These are phyloP conservation scores for Coleophora deauratella DNA, from an alignment of 2,888 invertebrate species.

Conservation along the genomic window DNA sequence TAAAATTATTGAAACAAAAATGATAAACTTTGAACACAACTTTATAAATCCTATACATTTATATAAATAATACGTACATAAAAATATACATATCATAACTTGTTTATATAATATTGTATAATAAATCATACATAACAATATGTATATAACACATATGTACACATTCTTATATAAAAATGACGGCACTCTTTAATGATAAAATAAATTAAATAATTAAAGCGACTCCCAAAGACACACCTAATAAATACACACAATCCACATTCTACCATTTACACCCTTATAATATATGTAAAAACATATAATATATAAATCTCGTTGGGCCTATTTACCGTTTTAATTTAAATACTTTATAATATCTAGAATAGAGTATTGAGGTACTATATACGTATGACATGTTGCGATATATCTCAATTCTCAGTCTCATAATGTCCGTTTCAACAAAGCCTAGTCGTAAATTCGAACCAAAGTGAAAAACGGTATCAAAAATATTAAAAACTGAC, in stretches of 20 bases:
- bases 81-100: slow-evolving; percentile 1
- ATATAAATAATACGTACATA: slow-evolving; percentile 14
- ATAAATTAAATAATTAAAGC: slow-evolving; percentile 48
- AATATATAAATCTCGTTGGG: slow-evolving; percentile 6
- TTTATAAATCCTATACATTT: slow-evolving; percentile 21
- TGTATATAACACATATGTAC: slow-evolving; percentile 14
- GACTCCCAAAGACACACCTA: slow-evolving; percentile 54
- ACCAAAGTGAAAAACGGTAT: slow-evolving; percentile 12
- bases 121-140: slow-evolving; percentile 8
- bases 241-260: slow-evolving; percentile 25
- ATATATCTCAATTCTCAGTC: slow-evolving; percentile 22
- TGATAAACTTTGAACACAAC: slow-evolving; percentile 14
- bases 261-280: slow-evolving; percentile 28
- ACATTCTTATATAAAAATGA: slow-evolving; percentile 17
- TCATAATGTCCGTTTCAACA: slow-evolving; percentile 14
- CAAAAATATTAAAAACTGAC: slow-evolving; percentile 1
- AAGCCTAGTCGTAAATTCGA: slow-evolving; percentile 20
- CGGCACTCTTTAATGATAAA: slow-evolving; percentile 15
- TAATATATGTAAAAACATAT: slow-evolving; percentile 11
- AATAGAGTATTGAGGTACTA: slow-evolving; percentile 49
- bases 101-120: background rate
- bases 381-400: slow-evolving; percentile 24
- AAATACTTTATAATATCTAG: slow-evolving; percentile 10
- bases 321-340: slow-evolving; percentile 4
- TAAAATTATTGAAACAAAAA: slow-evolving; percentile 6